These are phyloP conservation scores for Nomada hirtipes DNA, from an alignment of 2,888 invertebrate species.

Conservation along the genomic window DNA sequence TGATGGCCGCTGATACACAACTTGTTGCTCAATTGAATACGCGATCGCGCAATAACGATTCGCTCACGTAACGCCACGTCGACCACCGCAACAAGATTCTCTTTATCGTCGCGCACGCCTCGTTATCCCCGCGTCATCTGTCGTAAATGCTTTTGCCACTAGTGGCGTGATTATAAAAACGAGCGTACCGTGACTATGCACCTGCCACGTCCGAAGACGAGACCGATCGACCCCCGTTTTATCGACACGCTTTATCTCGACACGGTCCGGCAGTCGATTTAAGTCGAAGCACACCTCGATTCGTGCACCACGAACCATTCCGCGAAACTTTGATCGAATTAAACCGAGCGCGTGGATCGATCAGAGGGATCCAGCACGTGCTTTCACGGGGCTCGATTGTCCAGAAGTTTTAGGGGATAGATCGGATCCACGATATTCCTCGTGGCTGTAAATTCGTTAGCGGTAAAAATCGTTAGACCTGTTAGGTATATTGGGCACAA, in stretches of 20 bases:
- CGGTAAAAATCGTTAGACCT: slow-evolving; percentile 6
- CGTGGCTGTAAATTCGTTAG: background rate
- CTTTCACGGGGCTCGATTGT: too few relatives aligned
- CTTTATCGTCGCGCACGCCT: slow-evolving; percentile 6
- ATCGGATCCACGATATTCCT: background rate
- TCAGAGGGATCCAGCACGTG: background rate
- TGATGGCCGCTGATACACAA: background rate
- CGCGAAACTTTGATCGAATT: background rate
- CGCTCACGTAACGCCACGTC: slow-evolving; percentile 1
- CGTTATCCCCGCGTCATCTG: slow-evolving; percentile 31
- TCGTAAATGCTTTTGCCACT: slow-evolving; percentile 17
- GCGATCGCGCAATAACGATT: slow-evolving; percentile 14
- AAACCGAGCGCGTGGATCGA: background rate
- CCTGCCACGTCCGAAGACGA: slow-evolving; percentile 36
- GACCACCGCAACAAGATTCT: background rate
- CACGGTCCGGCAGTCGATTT: slow-evolving; percentile 36
- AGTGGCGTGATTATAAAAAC: slow-evolving; percentile 42
- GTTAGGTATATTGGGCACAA: slow-evolving; percentile 35
- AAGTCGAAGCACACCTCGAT: slow-evolving; percentile 26
- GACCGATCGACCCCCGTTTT: slow-evolving; percentile 27
- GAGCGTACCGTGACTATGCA: slow-evolving; percentile 52
- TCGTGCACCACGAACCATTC: slow-evolving; percentile 8
- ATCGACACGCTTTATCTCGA: slow-evolving; percentile 44
- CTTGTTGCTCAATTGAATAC: slow-evolving; percentile 38
- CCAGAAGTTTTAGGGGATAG: background rate